Evolutionary conservation across 2,888 invertebrate species (phyloP).

Genomic region (Ichneumoninae sp.): DNA sequence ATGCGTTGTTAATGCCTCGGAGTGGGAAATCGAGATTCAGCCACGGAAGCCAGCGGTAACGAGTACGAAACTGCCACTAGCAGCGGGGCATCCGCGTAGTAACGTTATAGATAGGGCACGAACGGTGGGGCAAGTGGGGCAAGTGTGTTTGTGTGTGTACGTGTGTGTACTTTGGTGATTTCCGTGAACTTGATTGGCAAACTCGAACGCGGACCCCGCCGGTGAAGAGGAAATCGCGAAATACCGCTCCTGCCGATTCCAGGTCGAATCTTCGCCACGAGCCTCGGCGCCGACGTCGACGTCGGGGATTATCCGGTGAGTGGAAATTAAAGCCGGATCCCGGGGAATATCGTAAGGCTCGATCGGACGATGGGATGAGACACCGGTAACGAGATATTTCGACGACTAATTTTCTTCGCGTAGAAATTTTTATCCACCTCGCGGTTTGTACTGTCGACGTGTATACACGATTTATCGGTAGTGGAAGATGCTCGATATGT

Average conservation of each 20-base stretch:
- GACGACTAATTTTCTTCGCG: background rate
- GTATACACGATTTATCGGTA: too few species aligned
- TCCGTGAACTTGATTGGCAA: slow-evolving; percentile 53
- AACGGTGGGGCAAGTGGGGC: slow-evolving; percentile 1
- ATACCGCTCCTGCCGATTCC: slow-evolving; percentile 4
- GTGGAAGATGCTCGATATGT: too few species aligned
- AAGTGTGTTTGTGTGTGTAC: background rate
- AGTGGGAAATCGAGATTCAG: slow-evolving; percentile 43
- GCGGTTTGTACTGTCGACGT: too few species aligned
- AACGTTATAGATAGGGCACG: background rate
- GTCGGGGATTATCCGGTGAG: slow-evolving; percentile 43
- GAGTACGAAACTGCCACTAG: slow-evolving; percentile 1
- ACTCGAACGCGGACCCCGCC: slow-evolving; percentile 22
- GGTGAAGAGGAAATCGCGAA: slow-evolving; percentile 41
- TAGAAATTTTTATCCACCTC: background rate
- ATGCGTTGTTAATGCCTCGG: slow-evolving; percentile 33
- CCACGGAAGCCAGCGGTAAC: slow-evolving; percentile 12
- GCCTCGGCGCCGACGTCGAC: slow-evolving; percentile 14
- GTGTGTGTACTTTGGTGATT: slow-evolving; percentile 25
- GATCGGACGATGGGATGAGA: background rate
- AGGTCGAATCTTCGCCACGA: background rate
- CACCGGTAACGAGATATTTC: background rate
- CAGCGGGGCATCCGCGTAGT: background rate
- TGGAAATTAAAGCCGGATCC: background rate
- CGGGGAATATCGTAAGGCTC: background rate